Evolutionary conservation across 2,797 vertebrate species (phyloP).

Genomic region (Petrocephalus sullivani): DNA sequence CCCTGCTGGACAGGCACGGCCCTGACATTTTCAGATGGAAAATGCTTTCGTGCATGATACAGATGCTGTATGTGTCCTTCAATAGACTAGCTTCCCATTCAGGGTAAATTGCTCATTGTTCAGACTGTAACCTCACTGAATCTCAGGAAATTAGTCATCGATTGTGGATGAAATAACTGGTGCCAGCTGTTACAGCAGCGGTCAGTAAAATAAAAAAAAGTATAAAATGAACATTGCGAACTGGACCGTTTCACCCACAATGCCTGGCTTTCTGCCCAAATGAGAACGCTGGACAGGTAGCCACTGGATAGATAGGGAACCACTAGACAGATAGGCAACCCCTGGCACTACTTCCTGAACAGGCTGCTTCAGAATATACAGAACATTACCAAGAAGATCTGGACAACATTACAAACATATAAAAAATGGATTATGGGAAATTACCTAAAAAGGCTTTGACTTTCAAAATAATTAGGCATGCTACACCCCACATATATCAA

Average conservation of each 20-base stretch:
- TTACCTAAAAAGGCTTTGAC: not conserved
- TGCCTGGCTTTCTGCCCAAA: not conserved
- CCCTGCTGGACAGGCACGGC: too few relatives aligned
- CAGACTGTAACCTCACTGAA: not conserved
- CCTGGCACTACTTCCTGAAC: not conserved
- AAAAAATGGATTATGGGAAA: not conserved
- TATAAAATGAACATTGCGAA: not conserved
- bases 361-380: not conserved
- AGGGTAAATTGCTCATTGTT: not conserved
- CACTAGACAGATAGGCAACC: not conserved
- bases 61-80: not conserved
- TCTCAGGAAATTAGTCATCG: not conserved
- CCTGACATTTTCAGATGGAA: not conserved
- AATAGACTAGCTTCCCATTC: not conserved
- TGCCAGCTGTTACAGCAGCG: not conserved
- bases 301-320: not conserved
- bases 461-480: too few relatives aligned
- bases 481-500: too few relatives aligned
- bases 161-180: not conserved
- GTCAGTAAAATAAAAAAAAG: not conserved
- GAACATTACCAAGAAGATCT: not conserved
- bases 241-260: not conserved
- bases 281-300: not conserved
- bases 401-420: not conserved
- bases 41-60: not conserved